A percentile compares a stretch with the other conserved stretches of the same genome.
phyloP scores from a whole-genome alignment of 2,888 invertebrate genomes.

The Margaritifera margaritifera region DNA sequence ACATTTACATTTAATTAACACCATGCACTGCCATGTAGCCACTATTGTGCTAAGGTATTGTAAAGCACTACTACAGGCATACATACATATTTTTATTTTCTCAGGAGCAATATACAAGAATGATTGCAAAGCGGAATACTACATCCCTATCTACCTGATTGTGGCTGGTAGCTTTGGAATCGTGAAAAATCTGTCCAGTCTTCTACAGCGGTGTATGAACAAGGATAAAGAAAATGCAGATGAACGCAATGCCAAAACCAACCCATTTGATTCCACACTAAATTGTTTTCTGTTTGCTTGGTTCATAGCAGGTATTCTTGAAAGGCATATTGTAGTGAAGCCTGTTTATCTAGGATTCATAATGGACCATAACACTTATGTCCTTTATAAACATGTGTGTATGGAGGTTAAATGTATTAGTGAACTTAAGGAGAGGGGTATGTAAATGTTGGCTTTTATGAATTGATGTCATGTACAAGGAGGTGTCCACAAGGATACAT shows the following conservation, averaged over 20 bases:
- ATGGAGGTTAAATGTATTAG: no score
- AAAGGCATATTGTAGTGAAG: constrained; percentile 19
- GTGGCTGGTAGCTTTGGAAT: constrained; percentile 81
- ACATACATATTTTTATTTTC: constrained; percentile 9
- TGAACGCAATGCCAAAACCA: constrained; percentile 55
- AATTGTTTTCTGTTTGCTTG: constrained; percentile 79
- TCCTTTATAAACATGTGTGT: no score
- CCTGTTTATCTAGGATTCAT: neutral
- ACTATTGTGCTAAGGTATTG: no score
- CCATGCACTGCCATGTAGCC: no score
- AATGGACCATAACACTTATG: no score
- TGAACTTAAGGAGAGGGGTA: no score
- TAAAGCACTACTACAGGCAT: neutral
- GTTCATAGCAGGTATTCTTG: constrained; percentile 79
- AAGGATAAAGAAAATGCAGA: constrained; percentile 73
- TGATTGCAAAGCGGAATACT: constrained; percentile 80
- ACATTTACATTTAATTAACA: no score
- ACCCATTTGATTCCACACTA: constrained; percentile 59
- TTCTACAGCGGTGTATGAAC: constrained; percentile 77
- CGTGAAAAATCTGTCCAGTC: constrained; percentile 78
- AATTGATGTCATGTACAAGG: no score
- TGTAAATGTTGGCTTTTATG: no score
- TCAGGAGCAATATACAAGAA: constrained; percentile 78
- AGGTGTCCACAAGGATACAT: no score
- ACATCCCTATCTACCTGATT: constrained; percentile 81